Percentiles rank a stretch among this genome's conserved stretches.
Conservation (phyloP, 2,113 vertebrate genomes). For the Pterocles burchelli region DNA sequence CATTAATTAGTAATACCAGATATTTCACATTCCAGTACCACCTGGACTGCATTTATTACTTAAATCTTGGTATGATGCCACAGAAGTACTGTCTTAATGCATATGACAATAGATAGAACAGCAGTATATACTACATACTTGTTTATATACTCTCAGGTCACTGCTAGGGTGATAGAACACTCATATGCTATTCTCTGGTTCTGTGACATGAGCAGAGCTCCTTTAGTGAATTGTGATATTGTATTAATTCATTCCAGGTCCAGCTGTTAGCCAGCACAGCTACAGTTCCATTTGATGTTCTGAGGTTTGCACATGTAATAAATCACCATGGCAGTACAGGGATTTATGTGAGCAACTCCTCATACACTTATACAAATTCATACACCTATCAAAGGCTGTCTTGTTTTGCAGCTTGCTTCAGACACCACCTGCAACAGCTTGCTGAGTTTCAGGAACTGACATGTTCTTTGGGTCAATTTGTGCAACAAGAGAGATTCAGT, state of each 20-base stretch:
- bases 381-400: conserved; percentile 19
- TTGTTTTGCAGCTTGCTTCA: conserved; percentile 25
- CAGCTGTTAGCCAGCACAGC: conserved; percentile 6
- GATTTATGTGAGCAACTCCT: conserved; percentile 39
- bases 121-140: not conserved
- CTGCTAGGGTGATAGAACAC: not conserved
- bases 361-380: conserved; percentile 8
- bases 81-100: not conserved
- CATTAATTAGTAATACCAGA: not conserved
- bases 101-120: not conserved
- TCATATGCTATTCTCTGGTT: not conserved
- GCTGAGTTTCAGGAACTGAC: conserved; percentile 1
- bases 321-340: conserved; percentile 4
- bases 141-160: not conserved
- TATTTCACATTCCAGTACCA: not conserved
- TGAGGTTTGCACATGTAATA: conserved; percentile 27
- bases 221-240: conserved; percentile 12
- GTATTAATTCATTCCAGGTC: conserved; percentile 25
- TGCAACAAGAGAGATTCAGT: not conserved
- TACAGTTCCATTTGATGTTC: conserved; percentile 13
- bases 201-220: not conserved
- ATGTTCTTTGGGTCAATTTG: not conserved
- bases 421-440: not conserved
- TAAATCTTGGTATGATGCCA: not conserved
- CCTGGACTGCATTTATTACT: not conserved